phyloP scores from a whole-genome alignment of 2,113 vertebrate genomes.

The Labeo catla region DNA sequence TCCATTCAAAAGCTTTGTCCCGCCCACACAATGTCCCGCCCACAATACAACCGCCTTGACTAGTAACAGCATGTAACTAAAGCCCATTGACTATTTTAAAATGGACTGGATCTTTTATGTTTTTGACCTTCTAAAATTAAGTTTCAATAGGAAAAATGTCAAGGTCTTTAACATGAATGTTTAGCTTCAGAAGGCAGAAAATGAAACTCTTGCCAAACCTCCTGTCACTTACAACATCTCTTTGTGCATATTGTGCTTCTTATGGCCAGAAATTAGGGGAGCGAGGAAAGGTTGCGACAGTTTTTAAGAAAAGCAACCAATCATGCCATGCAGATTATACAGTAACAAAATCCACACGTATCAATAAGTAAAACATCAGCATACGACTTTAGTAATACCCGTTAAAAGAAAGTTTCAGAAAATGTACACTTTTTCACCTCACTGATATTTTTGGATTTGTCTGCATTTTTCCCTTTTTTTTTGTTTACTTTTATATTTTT shows the following conservation, averaged over 20 bases:
- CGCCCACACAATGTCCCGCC: background rate
- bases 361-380: constrained; percentile 50
- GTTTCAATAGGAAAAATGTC: background rate
- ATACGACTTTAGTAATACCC: constrained; percentile 64
- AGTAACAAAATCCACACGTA: constrained; percentile 68
- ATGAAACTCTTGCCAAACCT: constrained; percentile 2
- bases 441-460: constrained; percentile 58
- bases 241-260: constrained; percentile 37
- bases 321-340: constrained; percentile 78
- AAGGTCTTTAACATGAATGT: constrained; percentile 7
- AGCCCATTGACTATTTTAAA: background rate
- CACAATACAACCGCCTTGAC: background rate
- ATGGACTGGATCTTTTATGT: background rate
- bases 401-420: constrained; percentile 69
- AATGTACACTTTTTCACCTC: constrained; percentile 55
- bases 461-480: constrained; percentile 44
- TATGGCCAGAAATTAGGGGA: constrained; percentile 26
- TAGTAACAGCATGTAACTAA: background rate
- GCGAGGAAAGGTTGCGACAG: constrained; percentile 3
- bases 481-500: constrained; percentile 43
- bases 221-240: background rate
- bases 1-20: background rate
- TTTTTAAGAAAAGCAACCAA: constrained; percentile 68
- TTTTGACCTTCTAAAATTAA: background rate
- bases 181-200: background rate